Conservation (phyloP, 1,140 invertebrate genomes). For the Lethocerus indicus region DNA sequence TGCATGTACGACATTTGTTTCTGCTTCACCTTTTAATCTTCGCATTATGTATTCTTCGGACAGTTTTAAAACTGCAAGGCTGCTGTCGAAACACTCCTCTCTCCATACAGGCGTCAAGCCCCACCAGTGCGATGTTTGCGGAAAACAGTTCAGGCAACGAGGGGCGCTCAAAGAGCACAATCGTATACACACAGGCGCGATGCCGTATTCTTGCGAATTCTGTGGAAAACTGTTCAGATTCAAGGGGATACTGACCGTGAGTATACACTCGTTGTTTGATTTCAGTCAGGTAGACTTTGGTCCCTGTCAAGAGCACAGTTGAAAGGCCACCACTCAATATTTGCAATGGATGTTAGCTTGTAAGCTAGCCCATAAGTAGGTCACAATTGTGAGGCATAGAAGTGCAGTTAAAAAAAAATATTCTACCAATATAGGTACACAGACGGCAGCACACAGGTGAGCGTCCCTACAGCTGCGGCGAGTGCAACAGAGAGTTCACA, state of each 20-base stretch:
- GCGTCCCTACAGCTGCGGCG: slow-evolving; percentile 34
- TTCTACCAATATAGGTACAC: slow-evolving; percentile 35
- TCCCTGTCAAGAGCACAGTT: too few species aligned
- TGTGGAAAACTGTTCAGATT: slow-evolving; percentile 53
- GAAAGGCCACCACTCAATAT: not conserved
- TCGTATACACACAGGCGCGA: slow-evolving; percentile 66
- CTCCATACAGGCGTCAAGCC: slow-evolving; percentile 52
- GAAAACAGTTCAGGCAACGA: slow-evolving; percentile 46
- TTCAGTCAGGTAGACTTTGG: too few species aligned
- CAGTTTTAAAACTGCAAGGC: slow-evolving; percentile 33
- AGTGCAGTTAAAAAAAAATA: too few species aligned
- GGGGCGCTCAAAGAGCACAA: slow-evolving; percentile 40
- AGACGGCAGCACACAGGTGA: slow-evolving; percentile 41
- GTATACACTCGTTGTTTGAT: not conserved
- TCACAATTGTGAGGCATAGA: too few species aligned
- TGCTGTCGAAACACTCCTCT: slow-evolving; percentile 35
- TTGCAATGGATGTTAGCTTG: too few species aligned
- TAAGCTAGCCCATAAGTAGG: too few species aligned
- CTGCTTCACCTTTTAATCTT: too few species aligned
- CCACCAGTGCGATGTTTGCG: slow-evolving; percentile 56
- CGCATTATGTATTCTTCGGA: too few species aligned
- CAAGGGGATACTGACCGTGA: slow-evolving; percentile 23
- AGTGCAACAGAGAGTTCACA: slow-evolving; percentile 49
- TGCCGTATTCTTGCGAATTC: slow-evolving; percentile 57
- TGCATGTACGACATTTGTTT: too few species aligned